These are phyloP conservation scores for Petaurus breviceps DNA, from an alignment of 2,113 vertebrate genomes.

Conservation along the genomic window DNA sequence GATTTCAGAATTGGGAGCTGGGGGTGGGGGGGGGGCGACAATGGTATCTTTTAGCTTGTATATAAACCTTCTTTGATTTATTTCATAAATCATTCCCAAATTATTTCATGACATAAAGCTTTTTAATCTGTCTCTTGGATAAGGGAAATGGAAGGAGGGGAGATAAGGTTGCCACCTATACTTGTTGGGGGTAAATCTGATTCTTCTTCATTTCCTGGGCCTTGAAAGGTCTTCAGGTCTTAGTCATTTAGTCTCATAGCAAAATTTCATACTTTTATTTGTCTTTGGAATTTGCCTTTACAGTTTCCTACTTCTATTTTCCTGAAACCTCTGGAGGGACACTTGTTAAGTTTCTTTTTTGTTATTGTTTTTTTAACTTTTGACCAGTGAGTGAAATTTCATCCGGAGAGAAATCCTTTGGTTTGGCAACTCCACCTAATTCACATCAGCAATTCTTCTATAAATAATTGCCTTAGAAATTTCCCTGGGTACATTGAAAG, in stretches of 20 bases:
- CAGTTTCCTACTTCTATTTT: background rate
- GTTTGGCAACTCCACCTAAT: background rate
- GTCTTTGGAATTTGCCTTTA: background rate
- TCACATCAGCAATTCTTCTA: background rate
- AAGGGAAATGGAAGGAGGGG: constrained; percentile 18
- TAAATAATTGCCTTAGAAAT: background rate
- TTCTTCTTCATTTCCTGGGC: background rate
- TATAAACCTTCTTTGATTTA: constrained; percentile 31
- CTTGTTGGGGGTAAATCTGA: constrained; percentile 44
- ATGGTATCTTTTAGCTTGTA: constrained; percentile 29
- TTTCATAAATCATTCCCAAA: too few relatives aligned
- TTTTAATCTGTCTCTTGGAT: constrained; percentile 33
- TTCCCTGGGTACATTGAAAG: background rate
- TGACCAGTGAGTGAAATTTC: background rate
- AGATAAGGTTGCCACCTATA: background rate
- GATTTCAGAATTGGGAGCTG: background rate
- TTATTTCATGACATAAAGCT: constrained; percentile 44
- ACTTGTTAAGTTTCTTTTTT: background rate
- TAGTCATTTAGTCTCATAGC: background rate
- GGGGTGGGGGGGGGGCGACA: too few relatives aligned
- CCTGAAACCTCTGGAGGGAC: background rate
- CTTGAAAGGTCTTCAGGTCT: background rate
- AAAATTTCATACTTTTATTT: background rate
- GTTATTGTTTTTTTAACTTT: background rate
- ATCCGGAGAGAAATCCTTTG: background rate